Evolutionary conservation across 2,797 vertebrate species (phyloP).

Genomic region (Pseudopleuronectes americanus): DNA sequence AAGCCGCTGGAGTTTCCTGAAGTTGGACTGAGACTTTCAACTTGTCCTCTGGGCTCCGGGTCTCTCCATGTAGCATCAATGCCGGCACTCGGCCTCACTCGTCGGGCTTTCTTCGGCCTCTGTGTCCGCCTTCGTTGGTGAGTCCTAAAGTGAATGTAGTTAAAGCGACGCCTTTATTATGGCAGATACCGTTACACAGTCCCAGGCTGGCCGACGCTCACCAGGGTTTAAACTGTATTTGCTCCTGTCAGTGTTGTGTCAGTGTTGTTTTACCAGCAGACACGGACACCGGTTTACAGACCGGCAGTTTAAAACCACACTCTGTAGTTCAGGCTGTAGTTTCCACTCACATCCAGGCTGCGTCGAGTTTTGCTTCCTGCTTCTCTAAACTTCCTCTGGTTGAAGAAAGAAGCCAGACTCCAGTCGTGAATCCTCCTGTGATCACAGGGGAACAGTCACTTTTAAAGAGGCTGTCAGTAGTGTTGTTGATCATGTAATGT

Average conservation of each 20-base stretch:
- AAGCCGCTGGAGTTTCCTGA: slow-evolving; percentile 30
- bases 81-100: slow-evolving; percentile 17
- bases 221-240: background rate
- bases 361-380: slow-evolving; percentile 75
- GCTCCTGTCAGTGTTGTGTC: background rate
- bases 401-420: slow-evolving; percentile 33
- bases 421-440: background rate
- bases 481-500: too few relatives aligned
- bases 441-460: too few relatives aligned
- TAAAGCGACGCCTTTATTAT: slow-evolving; percentile 21
- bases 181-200: slow-evolving; percentile 65
- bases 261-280: background rate
- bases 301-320: background rate
- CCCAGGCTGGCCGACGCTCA: too few relatives aligned
- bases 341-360: slow-evolving; percentile 16
- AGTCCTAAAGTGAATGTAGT: slow-evolving; percentile 26
- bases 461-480: too few relatives aligned
- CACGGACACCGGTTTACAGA: background rate
- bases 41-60: background rate
- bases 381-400: slow-evolving; percentile 73
- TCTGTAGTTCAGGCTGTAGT: background rate
- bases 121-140: slow-evolving; percentile 55
- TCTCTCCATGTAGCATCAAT: slow-evolving; percentile 50
- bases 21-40: background rate
- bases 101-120: slow-evolving; percentile 29